Evolutionary conservation across 2,797 vertebrate species (phyloP), one percentile per base, ranked within the genome.

Genomic region (Oreortyx pictus): DNA sequence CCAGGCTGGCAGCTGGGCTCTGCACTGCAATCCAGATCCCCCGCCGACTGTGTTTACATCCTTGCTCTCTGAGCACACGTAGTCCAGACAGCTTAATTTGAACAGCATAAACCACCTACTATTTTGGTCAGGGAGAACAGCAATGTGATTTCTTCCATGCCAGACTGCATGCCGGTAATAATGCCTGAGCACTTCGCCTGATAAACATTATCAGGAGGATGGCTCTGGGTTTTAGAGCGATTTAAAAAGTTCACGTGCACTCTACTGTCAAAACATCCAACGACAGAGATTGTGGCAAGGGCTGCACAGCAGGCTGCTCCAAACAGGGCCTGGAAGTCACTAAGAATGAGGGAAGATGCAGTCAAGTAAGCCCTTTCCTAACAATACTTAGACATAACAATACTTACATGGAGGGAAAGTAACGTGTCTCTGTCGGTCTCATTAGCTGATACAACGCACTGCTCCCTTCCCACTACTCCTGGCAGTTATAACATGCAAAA

Each of bases 111-210:
- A 68, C 52, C 77, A 92, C 52, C 64, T 65, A 67, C 96, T 94
- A 92, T 93, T 95, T 96, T 95, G 91, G 96, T 79, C 92, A 76
- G 71, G 59, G 49, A 92, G 57, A 73, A 82, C 83, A 93, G 70
- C 49, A 93, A 68, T 29, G 3, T 82, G 75, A 72, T 50, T 78
- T 59, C 68, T 79, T 62, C 56, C 89, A 2, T 23, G 77, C 49
- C 88, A 72, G 77, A 79, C 87, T 70, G 76, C 74, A 62, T 0
- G 72, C 92, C 92, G 95, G 37, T 27, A 78, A 43, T 33, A 88
- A 12, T 0, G 82, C 71, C 66, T 7, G 20, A 78, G 84, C 35
- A 4, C 27, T 41, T n/a, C 47, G 68, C 77, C 68, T 11, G n/a
- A 60, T 71, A 66, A 73, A 76, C 0, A 14, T 52, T 52, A 82